Conservation (phyloP, 92 coral and sea anemone genomes). For the Galaxea fascicularis region DNA sequence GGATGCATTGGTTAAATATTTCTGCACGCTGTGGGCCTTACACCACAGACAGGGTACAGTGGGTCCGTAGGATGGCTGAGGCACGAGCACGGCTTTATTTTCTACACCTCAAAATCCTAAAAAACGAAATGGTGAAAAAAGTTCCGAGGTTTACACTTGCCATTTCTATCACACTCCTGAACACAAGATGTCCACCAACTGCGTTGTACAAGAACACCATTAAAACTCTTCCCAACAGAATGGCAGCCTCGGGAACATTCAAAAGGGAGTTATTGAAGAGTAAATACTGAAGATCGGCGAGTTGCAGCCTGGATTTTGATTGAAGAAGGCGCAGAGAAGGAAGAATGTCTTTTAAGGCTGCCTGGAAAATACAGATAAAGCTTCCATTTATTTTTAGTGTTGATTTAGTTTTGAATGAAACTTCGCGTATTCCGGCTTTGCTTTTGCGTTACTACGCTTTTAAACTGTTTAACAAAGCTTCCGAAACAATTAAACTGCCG, state of each 20-base stretch:
- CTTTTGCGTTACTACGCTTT: not conserved
- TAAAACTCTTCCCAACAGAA: slow-evolving; percentile 19
- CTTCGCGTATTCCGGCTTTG: too few relatives aligned
- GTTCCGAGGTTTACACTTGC: not conserved
- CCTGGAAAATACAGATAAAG: slow-evolving; percentile 8
- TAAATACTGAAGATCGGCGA: slow-evolving; percentile 30
- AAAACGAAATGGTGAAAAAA: not conserved
- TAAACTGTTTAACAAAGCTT: not conserved
- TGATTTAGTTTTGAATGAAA: too few relatives aligned
- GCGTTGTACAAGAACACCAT: slow-evolving; percentile 36
- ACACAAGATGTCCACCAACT: slow-evolving; percentile 35
- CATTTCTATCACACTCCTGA: slow-evolving; percentile 12
- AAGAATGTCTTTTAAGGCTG: slow-evolving; percentile 24
- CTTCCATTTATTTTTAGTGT: too few relatives aligned
- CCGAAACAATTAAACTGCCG: too few relatives aligned
- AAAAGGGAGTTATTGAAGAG: slow-evolving; percentile 1
- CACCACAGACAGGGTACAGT: too few relatives aligned
- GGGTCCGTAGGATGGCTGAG: too few relatives aligned
- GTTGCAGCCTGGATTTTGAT: slow-evolving; percentile 29
- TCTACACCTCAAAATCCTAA: too few relatives aligned
- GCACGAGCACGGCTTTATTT: too few relatives aligned
- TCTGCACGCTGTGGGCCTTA: too few relatives aligned
- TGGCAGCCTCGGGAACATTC: slow-evolving; percentile 3
- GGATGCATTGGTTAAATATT: too few relatives aligned
- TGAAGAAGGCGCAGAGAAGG: slow-evolving; percentile 35